Evolutionary conservation across 2,113 vertebrate genomes (phyloP).

Genomic region (Podocnemis expansa): DNA sequence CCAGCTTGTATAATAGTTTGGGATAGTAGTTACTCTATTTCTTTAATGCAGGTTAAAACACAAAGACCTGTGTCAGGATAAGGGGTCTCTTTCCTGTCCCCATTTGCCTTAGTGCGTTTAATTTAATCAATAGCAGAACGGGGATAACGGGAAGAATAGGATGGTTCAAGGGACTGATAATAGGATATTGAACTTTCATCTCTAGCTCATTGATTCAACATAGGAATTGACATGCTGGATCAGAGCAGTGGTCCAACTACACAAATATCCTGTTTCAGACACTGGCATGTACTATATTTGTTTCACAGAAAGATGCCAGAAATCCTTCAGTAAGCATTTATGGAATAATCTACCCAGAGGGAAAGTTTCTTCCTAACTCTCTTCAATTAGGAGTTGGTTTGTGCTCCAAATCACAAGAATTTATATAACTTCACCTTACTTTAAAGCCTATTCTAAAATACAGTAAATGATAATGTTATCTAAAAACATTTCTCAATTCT

Average conservation of each 20-base stretch:
- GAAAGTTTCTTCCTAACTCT: background rate
- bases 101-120: slow-evolving; percentile 53
- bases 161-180: slow-evolving; percentile 68
- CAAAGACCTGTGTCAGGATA: slow-evolving; percentile 36
- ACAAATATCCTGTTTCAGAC: slow-evolving; percentile 3
- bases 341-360: background rate
- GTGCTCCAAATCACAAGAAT: background rate
- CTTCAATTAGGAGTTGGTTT: background rate
- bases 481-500: background rate
- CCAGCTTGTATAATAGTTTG: slow-evolving; percentile 36
- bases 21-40: background rate
- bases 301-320: background rate
- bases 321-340: background rate
- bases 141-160: slow-evolving; percentile 56
- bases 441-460: background rate
- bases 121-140: slow-evolving; percentile 70
- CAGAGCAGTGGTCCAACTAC: slow-evolving; percentile 54
- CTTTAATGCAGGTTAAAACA: slow-evolving; percentile 31
- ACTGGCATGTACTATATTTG: background rate
- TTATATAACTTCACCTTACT: background rate
- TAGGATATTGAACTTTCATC: slow-evolving; percentile 66
- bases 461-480: background rate
- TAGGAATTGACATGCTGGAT: slow-evolving; percentile 60
- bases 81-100: slow-evolving; percentile 59
- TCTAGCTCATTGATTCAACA: slow-evolving; percentile 63